Percentiles rank a stretch among this genome's conserved stretches.
These are phyloP conservation scores for Rhinogobius similis DNA, from an alignment of 2,113 vertebrate genomes.

Conservation along the genomic window DNA sequence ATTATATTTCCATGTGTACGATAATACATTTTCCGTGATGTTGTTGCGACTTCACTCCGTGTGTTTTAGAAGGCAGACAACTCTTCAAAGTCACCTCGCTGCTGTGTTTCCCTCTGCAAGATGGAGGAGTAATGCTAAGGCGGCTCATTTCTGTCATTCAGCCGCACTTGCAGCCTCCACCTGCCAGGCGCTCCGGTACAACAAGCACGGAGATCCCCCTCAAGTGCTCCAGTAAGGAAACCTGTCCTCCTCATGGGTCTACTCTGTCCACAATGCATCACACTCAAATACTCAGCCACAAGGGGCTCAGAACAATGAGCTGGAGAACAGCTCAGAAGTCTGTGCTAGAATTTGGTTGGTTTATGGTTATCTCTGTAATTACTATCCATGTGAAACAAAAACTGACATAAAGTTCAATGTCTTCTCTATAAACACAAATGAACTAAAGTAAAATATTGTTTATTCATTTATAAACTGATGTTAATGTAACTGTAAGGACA, in stretches of 20 bases:
- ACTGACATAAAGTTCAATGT: too few relatives aligned
- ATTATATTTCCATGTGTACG: neutral
- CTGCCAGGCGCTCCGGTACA: conserved; percentile 63
- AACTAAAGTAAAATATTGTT: too few relatives aligned
- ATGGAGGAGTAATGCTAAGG: conserved; percentile 3
- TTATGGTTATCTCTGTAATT: too few relatives aligned
- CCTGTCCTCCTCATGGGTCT: too few relatives aligned
- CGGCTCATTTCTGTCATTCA: conserved; percentile 36
- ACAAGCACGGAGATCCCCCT: conserved; percentile 73
- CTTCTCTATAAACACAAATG: too few relatives aligned
- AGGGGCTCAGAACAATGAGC: too few relatives aligned
- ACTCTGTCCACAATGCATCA: neutral
- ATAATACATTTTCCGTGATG: neutral
- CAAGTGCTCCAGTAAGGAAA: conserved; percentile 73
- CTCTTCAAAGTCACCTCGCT: conserved; percentile 10
- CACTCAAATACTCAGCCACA: too few relatives aligned
- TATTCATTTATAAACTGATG: too few relatives aligned
- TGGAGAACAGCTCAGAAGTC: too few relatives aligned
- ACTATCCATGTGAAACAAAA: too few relatives aligned
- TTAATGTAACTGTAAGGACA: too few relatives aligned
- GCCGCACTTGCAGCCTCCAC: conserved; percentile 29
- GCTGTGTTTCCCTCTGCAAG: neutral
- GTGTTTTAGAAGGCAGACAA: conserved; percentile 6
- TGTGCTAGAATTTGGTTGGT: too few relatives aligned
- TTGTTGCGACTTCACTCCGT: conserved; percentile 23